These are phyloP conservation scores for Hassar affinis DNA, from an alignment of 2,113 vertebrate species.

Conservation along the genomic window DNA sequence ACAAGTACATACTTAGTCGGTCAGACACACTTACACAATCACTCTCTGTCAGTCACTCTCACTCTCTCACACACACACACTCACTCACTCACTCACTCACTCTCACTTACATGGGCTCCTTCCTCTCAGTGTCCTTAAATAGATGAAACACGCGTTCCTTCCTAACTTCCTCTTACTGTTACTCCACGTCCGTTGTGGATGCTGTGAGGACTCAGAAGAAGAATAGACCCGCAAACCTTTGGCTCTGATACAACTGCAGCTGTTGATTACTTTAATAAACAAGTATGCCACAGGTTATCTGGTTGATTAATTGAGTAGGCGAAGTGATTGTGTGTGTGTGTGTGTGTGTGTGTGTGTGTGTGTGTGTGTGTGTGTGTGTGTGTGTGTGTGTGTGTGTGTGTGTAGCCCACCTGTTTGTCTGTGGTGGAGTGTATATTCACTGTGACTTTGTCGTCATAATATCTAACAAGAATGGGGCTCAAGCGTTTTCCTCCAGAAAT, in stretches of 20 bases:
- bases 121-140: constrained; percentile 13
- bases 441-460: neutral
- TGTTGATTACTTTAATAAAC: neutral
- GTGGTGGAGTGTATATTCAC: too few relatives aligned
- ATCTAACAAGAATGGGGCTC: neutral
- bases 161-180: constrained; percentile 14
- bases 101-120: neutral
- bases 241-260: neutral
- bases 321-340: too few relatives aligned
- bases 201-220: neutral
- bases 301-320: neutral
- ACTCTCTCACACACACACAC: neutral
- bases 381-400: neutral
- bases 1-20: too few relatives aligned
- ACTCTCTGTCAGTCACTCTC: too few relatives aligned
- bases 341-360: too few relatives aligned
- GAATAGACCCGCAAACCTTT: neutral
- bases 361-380: too few relatives aligned
- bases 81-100: too few relatives aligned
- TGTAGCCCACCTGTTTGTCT: neutral
- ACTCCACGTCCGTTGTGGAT: neutral
- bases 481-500: neutral
- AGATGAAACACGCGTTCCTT: constrained; percentile 30
- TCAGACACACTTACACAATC: too few relatives aligned
- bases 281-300: neutral